These are phyloP conservation scores for Amphipyra berbera DNA, from an alignment of 2,888 invertebrate species.

Conservation along the genomic window DNA sequence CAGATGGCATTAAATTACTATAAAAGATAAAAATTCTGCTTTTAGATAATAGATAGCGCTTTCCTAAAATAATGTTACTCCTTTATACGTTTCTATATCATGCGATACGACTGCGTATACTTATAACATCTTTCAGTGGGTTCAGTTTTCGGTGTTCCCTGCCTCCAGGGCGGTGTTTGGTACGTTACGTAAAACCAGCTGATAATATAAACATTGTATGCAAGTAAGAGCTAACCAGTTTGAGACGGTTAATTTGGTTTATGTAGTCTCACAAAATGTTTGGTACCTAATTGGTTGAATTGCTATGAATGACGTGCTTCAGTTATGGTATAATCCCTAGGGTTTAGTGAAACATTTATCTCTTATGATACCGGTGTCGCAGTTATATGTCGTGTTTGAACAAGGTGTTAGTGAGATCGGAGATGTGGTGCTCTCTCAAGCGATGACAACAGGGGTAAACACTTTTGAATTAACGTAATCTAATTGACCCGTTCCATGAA, in stretches of 20 bases:
- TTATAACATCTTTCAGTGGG: constrained; percentile 76
- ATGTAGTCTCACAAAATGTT: constrained; percentile 10
- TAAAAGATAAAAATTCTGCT: constrained; percentile 59
- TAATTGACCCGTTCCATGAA: constrained; percentile 4
- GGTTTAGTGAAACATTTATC: constrained; percentile 71
- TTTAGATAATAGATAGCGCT: constrained; percentile 67
- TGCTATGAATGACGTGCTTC: constrained; percentile 20
- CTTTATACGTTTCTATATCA: constrained; percentile 21
- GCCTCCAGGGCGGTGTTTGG: constrained; percentile 84
- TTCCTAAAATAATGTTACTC: constrained; percentile 3
- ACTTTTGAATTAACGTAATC: constrained; percentile 18
- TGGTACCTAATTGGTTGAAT: constrained; percentile 15
- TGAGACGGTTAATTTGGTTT: constrained; percentile 8
- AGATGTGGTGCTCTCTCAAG: constrained; percentile 82
- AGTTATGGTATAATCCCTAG: constrained; percentile 45
- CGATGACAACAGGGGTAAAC: constrained; percentile 85
- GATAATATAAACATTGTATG: constrained; percentile 74
- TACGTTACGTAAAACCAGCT: constrained; percentile 83
- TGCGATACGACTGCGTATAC: constrained; percentile 46
- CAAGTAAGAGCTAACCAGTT: constrained; percentile 32
- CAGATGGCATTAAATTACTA: constrained; percentile 4
- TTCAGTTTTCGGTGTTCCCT: constrained; percentile 84
- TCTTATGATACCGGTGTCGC: constrained; percentile 71
- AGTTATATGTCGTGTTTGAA: constrained; percentile 79
- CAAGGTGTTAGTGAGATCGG: constrained; percentile 76